phyloP scores from a whole-genome alignment of 2,888 invertebrate species.

The Euphydryas editha region DNA sequence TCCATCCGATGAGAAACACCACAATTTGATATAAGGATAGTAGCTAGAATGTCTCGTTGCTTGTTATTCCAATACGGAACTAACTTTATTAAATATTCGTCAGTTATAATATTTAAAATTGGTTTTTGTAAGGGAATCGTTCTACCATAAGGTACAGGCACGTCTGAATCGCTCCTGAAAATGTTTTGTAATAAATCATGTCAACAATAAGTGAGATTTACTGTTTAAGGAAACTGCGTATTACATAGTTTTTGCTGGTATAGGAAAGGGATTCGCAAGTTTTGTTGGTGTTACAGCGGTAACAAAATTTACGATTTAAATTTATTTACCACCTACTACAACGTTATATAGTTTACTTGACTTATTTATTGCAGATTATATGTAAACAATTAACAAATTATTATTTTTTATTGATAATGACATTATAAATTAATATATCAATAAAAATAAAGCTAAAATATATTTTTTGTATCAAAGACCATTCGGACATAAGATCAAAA shows the following conservation, averaged over 20 bases:
- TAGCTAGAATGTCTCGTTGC: conserved; percentile 69
- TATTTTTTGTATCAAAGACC: too few species aligned
- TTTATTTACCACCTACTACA: neutral
- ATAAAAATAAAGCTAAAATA: too few species aligned
- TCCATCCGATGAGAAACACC: conserved; percentile 72
- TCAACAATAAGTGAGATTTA: conserved; percentile 20
- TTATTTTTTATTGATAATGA: too few species aligned
- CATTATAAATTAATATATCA: too few species aligned
- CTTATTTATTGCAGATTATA: too few species aligned
- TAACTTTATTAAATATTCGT: conserved; percentile 45
- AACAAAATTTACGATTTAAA: conserved; percentile 2
- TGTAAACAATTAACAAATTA: too few species aligned
- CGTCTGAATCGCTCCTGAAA: conserved; percentile 85
- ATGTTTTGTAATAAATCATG: conserved; percentile 31
- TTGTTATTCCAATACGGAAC: conserved; percentile 74
- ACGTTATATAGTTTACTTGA: neutral
- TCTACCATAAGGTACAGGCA: conserved; percentile 87
- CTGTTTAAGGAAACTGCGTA: conserved; percentile 18
- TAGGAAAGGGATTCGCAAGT: neutral
- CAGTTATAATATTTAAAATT: conserved; percentile 32
- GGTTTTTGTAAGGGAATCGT: conserved; percentile 62
- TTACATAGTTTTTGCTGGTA: conserved; percentile 12
- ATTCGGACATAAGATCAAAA: too few species aligned
- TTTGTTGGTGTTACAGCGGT: neutral
- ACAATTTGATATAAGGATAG: conserved; percentile 85